These are phyloP conservation scores for Cylas formicarius DNA, from an alignment of 1,140 invertebrate species.

Conservation along the genomic window DNA sequence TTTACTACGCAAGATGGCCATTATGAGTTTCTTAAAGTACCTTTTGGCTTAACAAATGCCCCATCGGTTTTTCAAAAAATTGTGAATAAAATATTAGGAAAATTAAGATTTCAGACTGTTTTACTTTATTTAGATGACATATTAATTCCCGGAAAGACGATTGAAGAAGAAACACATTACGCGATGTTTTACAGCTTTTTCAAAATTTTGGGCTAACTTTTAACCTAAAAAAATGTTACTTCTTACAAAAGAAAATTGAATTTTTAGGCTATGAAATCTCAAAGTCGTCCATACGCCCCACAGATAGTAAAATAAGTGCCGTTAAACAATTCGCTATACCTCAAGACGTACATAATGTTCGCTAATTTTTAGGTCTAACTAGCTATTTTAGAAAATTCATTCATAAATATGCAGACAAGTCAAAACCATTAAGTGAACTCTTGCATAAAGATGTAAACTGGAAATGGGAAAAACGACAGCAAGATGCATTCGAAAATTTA, in stretches of 20 bases:
- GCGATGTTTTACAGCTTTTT: slow-evolving; percentile 3
- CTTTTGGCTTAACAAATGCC: slow-evolving; percentile 43
- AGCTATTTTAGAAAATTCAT: slow-evolving; percentile 37
- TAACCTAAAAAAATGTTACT: slow-evolving; percentile 34
- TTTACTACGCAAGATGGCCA: slow-evolving; percentile 38
- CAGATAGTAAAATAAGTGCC: slow-evolving; percentile 31
- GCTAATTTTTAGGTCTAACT: slow-evolving; percentile 33
- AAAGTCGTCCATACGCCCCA: slow-evolving; percentile 28
- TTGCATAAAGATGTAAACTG: slow-evolving; percentile 11
- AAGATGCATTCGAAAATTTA: slow-evolving; percentile 1
- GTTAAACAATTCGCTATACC: slow-evolving; percentile 32
- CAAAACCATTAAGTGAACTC: slow-evolving; percentile 4
- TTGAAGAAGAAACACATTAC: neutral
- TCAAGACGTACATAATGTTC: slow-evolving; percentile 27
- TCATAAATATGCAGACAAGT: slow-evolving; percentile 14
- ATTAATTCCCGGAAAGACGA: neutral
- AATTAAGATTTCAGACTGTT: neutral
- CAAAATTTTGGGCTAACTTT: slow-evolving; percentile 25
- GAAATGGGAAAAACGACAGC: slow-evolving; percentile 3
- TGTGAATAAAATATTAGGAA: slow-evolving; percentile 6
- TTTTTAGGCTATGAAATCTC: slow-evolving; percentile 34
- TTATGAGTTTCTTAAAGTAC: slow-evolving; percentile 42
- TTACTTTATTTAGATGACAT: slow-evolving; percentile 10
- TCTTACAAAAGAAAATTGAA: slow-evolving; percentile 28
- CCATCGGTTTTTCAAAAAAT: slow-evolving; percentile 26